Percentiles rank a stretch among this genome's conserved stretches.
Evolutionary conservation across 92 coral and sea anemone genomes (phyloP).

Genomic region (Parazoanthus swiftii): DNA sequence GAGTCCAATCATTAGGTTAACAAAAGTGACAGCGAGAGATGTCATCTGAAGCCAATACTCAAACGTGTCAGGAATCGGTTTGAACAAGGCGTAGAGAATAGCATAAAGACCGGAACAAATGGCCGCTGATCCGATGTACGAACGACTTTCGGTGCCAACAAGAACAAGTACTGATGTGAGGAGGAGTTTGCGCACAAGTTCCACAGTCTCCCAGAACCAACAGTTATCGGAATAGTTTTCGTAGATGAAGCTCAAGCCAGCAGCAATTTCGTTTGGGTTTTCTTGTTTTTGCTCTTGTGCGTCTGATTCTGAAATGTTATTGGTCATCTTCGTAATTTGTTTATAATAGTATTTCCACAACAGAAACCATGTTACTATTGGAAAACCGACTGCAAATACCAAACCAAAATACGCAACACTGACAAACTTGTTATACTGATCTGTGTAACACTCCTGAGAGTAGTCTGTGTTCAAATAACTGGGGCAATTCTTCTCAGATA

Average conservation of each 20-base stretch:
- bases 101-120: neutral
- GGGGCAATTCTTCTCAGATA: neutral
- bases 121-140: neutral
- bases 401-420: constrained; percentile 17
- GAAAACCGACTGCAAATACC: constrained; percentile 38
- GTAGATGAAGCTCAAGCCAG: neutral
- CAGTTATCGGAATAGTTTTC: neutral
- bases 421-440: neutral
- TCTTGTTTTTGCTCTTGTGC: neutral
- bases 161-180: neutral
- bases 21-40: neutral
- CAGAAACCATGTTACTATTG: constrained; percentile 14
- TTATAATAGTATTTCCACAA: constrained; percentile 11
- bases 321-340: too few species aligned
- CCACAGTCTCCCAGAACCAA: neutral
- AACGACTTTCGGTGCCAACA: neutral
- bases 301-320: too few species aligned
- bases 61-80: neutral
- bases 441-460: constrained; percentile 8
- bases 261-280: too few species aligned
- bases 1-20: neutral
- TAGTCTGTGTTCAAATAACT: constrained; percentile 31
- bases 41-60: neutral
- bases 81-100: neutral
- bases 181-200: neutral